A percentile compares a stretch with the other conserved stretches of the same genome.
Evolutionary conservation across 2,888 invertebrate genomes (phyloP).

Genomic region (Lasioglossum pauxillum): DNA sequence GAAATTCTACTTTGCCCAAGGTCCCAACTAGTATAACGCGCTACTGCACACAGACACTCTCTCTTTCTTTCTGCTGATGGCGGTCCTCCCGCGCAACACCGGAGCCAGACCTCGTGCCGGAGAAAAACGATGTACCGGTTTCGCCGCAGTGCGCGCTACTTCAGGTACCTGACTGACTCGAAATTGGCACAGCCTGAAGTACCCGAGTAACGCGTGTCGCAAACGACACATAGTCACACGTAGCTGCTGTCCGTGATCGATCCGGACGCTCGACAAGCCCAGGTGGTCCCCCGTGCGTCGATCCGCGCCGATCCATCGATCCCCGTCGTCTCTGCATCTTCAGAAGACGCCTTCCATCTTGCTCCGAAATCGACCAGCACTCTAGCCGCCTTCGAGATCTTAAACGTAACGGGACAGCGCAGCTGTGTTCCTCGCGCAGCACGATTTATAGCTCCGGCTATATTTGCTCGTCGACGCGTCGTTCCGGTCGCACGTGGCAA

Average conservation of each 20-base stretch:
- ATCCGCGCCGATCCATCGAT: background rate
- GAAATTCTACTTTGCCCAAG: no score
- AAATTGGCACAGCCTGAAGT: conserved; percentile 90
- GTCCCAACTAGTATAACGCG: no score
- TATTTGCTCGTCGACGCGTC: no score
- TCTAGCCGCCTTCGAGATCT: background rate
- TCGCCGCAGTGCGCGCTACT: conserved; percentile 96
- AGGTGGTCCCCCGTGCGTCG: background rate
- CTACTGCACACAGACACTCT: no score
- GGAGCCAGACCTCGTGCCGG: background rate
- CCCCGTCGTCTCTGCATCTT: background rate
- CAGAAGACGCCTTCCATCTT: background rate
- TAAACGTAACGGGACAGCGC: no score
- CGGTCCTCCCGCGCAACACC: background rate
- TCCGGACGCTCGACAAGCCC: background rate
- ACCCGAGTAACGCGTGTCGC: conserved; percentile 95
- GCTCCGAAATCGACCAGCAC: background rate
- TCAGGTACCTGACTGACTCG: conserved; percentile 97
- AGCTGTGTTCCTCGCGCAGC: no score
- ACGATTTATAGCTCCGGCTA: no score
- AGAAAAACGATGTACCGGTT: conserved; percentile 54
- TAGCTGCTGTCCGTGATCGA: conserved; percentile 1
- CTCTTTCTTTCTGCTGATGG: background rate
- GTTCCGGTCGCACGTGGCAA: no score
- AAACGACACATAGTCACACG: conserved; percentile 80